Evolutionary conservation across 1,140 invertebrate species (phyloP), one percentile per base, ranked within the genome.

Genomic region (Campodea augens): DNA sequence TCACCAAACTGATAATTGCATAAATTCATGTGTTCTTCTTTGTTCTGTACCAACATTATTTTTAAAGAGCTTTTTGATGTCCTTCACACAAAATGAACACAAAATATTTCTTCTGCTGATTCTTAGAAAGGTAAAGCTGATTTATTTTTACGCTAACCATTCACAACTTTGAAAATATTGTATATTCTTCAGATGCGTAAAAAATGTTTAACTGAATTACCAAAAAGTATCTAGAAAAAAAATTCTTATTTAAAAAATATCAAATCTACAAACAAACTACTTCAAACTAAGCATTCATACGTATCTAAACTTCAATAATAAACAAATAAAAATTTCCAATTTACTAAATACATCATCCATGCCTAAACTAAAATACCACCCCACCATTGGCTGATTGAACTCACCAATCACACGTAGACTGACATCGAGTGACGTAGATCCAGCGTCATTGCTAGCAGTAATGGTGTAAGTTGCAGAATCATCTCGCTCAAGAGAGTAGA

Each of bases 321-420:
- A 27, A 21, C 1, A 29, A 36, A 25, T 18, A 3, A 38, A 46
- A 46, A 43, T 40, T 42, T 19, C 27, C 36, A 23, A 20, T n/a
- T n/a, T n/a, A n/a, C n/a, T n/a, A n/a, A n/a, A n/a, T n/a, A n/a
- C n/a, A n/a, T n/a, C n/a, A n/a, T n/a, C n/a, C n/a, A n/a, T n/a
- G n/a, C n/a, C n/a, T n/a, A n/a, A n/a, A n/a, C n/a, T n/a, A n/a
- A n/a, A n/a, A n/a, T n/a, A n/a, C n/a, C n/a, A n/a, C n/a, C n/a
- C n/a, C n/a, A n/a, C n/a, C n/a, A n/a, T n/a, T n/a, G n/a, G n/a
- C n/a, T n/a, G n/a, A n/a, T 15, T 2, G 32, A 41, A 60, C 67
- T 63, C 64, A 79, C 75, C 83, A 42, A 85, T 77, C n/a, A 91
- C 83, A 61, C 74, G 68, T 7, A 91, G 71, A 27, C 69, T 70